Conservation (phyloP, 1,140 invertebrate genomes). For the Penaeus indicus region DNA sequence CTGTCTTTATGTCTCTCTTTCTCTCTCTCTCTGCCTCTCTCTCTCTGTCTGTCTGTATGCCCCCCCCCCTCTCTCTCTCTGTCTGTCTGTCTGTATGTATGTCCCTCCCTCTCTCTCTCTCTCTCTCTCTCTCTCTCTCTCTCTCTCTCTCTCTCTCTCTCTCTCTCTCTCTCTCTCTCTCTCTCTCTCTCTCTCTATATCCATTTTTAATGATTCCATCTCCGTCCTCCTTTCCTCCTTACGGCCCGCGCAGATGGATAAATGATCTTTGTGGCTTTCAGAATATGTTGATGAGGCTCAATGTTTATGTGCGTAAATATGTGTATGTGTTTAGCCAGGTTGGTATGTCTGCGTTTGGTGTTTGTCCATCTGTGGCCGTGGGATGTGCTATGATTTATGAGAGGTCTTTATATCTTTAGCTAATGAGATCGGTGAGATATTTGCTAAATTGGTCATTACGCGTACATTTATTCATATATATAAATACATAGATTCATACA, state of each 20-base stretch:
- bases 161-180: too few relatives aligned
- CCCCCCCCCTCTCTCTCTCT: background rate
- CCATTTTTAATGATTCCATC: background rate
- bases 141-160: too few relatives aligned
- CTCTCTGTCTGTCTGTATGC: background rate
- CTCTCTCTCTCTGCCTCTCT: conserved; percentile 46
- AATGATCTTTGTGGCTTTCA: background rate
- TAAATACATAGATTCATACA: background rate
- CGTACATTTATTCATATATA: background rate
- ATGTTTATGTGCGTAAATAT: too few relatives aligned
- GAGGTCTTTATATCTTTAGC: too few relatives aligned
- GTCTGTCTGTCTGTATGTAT: background rate
- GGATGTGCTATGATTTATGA: too few relatives aligned
- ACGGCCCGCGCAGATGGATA: background rate
- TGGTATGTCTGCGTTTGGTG: too few relatives aligned
- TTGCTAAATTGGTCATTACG: background rate
- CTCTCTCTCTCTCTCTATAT: too few relatives aligned
- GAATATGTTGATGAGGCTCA: too few relatives aligned
- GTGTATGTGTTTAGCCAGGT: too few relatives aligned
- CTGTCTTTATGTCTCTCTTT: conserved; percentile 9
- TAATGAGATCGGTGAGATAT: too few relatives aligned
- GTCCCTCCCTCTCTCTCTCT: background rate
- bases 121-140: too few relatives aligned
- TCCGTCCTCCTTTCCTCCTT: background rate
- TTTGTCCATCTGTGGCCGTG: too few relatives aligned